These are phyloP conservation scores for Meteorus sp. DNA, from an alignment of 1,140 invertebrate genomes.

Conservation along the genomic window DNA sequence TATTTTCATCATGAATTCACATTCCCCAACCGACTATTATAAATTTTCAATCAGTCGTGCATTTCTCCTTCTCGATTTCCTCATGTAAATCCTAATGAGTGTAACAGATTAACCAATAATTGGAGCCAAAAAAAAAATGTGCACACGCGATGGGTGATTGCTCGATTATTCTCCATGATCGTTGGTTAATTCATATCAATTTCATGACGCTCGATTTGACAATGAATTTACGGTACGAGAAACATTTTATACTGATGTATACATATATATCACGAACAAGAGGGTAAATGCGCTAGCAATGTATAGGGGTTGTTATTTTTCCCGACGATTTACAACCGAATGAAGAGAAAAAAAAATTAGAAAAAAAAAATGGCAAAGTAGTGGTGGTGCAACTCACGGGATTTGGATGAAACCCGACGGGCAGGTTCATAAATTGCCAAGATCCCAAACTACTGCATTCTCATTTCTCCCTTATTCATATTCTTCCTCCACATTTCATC, in stretches of 20 bases:
- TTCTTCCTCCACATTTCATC: constrained; percentile 13
- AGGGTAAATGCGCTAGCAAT: neutral
- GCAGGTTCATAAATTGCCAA: constrained; percentile 21
- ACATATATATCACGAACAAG: too few relatives aligned
- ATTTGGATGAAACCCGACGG: constrained; percentile 13
- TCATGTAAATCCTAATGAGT: too few relatives aligned
- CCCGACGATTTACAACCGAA: constrained; percentile 1
- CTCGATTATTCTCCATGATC: neutral
- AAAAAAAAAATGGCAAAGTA: too few relatives aligned
- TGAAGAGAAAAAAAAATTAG: too few relatives aligned
- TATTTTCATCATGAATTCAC: too few relatives aligned
- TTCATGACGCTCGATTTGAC: neutral
- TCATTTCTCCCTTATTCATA: neutral
- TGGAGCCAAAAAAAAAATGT: too few relatives aligned
- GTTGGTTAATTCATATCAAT: constrained; percentile 1
- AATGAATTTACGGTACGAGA: neutral
- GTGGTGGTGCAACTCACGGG: constrained; percentile 1
- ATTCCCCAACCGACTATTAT: too few relatives aligned
- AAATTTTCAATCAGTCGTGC: too few relatives aligned
- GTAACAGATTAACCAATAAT: too few relatives aligned
- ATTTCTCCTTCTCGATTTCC: too few relatives aligned
- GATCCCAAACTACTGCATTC: neutral
- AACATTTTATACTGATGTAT: neutral
- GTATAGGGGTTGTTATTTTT: neutral
- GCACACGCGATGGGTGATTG: too few relatives aligned